Conservation (phyloP, 2,888 invertebrate genomes). For the Caprella mutica region DNA sequence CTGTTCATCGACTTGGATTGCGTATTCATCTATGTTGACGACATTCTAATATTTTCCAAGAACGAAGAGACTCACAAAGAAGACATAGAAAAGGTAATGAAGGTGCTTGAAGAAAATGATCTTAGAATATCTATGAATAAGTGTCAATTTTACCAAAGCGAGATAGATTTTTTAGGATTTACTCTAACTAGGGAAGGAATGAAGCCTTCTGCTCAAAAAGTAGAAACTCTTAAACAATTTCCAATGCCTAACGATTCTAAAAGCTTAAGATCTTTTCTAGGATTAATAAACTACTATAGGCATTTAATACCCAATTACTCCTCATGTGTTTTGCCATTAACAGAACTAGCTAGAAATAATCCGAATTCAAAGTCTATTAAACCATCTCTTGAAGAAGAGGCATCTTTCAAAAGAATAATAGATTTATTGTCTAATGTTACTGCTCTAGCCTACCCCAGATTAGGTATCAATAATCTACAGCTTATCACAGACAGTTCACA, state of each 20-base stretch:
- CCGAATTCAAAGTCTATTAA: not conserved
- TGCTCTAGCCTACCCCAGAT: not conserved
- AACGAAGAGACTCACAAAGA: not conserved
- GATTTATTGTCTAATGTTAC: not conserved
- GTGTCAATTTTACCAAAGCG: not conserved
- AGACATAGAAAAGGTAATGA: no score
- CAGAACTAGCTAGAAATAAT: no score
- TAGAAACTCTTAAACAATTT: not conserved
- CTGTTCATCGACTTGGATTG: not conserved
- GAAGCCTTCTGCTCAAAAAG: not conserved
- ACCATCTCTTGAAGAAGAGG: not conserved
- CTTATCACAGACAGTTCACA: conserved; percentile 2
- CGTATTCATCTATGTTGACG: not conserved
- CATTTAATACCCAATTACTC: not conserved
- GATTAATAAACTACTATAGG: not conserved
- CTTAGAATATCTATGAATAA: not conserved
- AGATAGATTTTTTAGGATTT: not conserved
- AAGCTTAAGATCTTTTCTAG: not conserved
- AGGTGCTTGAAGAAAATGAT: not conserved
- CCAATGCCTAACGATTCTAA: not conserved
- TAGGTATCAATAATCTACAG: not conserved
- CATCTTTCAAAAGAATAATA: not conserved
- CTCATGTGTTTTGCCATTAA: not conserved
- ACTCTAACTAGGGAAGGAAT: not conserved
- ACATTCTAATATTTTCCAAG: conserved; percentile 1